A percentile compares a stretch with the other conserved stretches of the same genome.
Conservation (phyloP, 2,113 vertebrate genomes). For the Pampusana beccarii region DNA sequence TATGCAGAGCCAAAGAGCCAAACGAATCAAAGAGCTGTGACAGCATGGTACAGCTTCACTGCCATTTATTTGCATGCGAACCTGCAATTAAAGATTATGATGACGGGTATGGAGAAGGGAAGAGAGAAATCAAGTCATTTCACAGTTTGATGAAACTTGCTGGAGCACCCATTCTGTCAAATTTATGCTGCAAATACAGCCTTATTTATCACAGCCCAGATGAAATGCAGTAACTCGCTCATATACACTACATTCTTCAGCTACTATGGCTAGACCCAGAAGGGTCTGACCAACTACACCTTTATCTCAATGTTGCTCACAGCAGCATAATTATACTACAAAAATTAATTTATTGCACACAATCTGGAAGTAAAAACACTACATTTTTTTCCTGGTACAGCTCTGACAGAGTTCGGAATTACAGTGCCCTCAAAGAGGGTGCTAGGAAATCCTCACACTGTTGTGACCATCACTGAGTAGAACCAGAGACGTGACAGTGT, state of each 20-base stretch:
- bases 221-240: neutral
- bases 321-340: neutral
- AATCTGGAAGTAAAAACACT: neutral
- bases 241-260: accelerated
- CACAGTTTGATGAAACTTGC: neutral
- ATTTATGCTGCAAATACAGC: neutral
- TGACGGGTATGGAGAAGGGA: neutral
- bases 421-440: neutral
- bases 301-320: neutral
- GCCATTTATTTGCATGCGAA: neutral
- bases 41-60: neutral
- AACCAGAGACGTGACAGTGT: neutral
- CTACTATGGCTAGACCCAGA: neutral
- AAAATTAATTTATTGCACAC: neutral
- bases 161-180: neutral
- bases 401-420: neutral
- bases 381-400: neutral
- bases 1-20: neutral
- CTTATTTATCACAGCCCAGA: neutral
- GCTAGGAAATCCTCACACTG: neutral
- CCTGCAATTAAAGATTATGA: neutral
- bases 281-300: neutral
- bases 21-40: neutral
- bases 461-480: neutral
- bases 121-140: neutral